These are phyloP conservation scores for Phalanger gymnotis DNA, from an alignment of 2,797 vertebrate genomes.

Conservation along the genomic window DNA sequence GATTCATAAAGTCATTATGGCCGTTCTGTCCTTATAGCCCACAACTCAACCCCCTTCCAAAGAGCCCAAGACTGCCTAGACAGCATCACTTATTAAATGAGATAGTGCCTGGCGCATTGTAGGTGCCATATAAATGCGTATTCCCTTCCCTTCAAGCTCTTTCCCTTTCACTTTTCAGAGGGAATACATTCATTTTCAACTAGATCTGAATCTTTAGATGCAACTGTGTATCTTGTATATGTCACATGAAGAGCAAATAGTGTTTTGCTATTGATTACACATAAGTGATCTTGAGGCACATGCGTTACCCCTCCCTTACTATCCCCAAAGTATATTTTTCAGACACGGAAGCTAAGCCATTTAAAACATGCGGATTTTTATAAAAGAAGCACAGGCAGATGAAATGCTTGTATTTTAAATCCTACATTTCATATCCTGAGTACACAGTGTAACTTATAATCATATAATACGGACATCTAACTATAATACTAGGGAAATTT, in stretches of 20 bases:
- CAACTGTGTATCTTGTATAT: not conserved
- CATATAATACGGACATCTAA: conserved; percentile 23
- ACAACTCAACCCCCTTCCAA: not conserved
- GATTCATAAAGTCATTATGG: not conserved
- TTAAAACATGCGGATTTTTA: conserved; percentile 62
- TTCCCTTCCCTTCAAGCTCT: not conserved
- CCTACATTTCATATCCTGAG: conserved; percentile 11
- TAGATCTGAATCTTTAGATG: not conserved
- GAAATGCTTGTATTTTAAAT: conserved; percentile 42
- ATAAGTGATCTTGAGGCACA: not conserved
- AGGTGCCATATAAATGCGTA: not conserved
- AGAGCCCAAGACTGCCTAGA: too few species aligned
- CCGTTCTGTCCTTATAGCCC: not conserved
- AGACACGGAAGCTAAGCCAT: conserved; percentile 68
- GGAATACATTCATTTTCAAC: not conserved
- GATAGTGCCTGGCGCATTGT: not conserved
- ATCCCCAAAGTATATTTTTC: conserved; percentile 61
- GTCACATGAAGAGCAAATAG: not conserved
- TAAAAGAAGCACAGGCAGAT: conserved; percentile 45
- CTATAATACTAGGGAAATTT: not conserved
- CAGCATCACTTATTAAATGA: not conserved
- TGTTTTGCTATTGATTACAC: not conserved
- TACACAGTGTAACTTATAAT: conserved; percentile 30
- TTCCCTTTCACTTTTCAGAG: not conserved
- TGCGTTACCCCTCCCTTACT: not conserved